These are phyloP conservation scores for Calycopis cecrops DNA, from an alignment of 1,140 invertebrate genomes.

Conservation along the genomic window DNA sequence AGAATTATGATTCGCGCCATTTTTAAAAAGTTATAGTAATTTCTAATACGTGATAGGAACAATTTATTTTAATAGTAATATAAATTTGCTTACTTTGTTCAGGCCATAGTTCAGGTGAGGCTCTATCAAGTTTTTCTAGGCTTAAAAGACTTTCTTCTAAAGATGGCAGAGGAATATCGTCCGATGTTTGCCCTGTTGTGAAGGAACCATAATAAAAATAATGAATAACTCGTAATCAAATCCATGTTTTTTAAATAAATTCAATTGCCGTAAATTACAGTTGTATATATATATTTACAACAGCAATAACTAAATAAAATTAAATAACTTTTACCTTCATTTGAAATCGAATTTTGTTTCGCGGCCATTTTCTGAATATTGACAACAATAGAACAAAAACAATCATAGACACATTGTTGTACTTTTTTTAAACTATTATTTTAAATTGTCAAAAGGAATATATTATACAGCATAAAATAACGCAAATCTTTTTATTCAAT, in stretches of 20 bases:
- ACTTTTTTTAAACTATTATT: no score
- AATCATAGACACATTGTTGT: constrained; percentile 16
- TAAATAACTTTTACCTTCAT: constrained; percentile 50
- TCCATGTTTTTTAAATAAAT: not conserved
- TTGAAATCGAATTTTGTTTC: constrained; percentile 62
- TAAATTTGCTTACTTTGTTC: constrained; percentile 86
- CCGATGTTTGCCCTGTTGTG: constrained; percentile 60
- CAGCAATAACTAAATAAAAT: not conserved
- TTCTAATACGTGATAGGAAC: constrained; percentile 10
- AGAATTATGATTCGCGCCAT: constrained; percentile 54
- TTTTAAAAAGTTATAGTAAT: constrained; percentile 56
- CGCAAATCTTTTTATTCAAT: no score
- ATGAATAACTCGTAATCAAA: not conserved
- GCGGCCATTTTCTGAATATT: constrained; percentile 71
- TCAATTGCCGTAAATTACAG: no score
- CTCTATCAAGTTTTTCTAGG: constrained; percentile 91
- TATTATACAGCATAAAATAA: no score
- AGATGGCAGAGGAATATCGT: constrained; percentile 73
- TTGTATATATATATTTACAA: not conserved
- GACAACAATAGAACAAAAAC: constrained; percentile 35
- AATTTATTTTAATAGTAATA: constrained; percentile 8
- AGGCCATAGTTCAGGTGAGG: constrained; percentile 95
- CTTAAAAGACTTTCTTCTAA: constrained; percentile 85
- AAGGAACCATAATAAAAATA: constrained; percentile 11
- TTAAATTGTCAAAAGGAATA: no score